Conservation (phyloP, 2,888 invertebrate species). For the Lepas anatifera region DNA sequence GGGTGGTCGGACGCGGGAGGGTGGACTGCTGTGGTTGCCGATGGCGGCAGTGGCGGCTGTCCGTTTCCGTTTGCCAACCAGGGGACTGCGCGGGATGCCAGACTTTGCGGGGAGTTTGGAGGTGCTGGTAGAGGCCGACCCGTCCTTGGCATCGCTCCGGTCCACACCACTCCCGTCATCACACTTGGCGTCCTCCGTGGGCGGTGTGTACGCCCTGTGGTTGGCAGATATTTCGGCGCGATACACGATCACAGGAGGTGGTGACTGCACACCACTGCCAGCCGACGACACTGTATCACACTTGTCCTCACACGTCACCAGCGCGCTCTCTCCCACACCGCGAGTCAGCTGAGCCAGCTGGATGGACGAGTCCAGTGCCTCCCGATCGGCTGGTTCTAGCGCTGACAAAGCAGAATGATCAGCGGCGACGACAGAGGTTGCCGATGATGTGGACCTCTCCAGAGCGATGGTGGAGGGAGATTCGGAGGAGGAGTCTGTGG, state of each 20-base stretch:
- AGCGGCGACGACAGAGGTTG: background rate
- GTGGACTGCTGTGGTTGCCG: no score
- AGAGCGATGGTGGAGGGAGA: background rate
- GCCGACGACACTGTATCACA: no score
- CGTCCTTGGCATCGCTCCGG: background rate
- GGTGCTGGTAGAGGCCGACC: background rate
- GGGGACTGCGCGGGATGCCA: background rate
- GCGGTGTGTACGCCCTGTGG: conserved; percentile 4
- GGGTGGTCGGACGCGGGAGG: background rate
- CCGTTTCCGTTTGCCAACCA: background rate
- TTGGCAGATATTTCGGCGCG: background rate
- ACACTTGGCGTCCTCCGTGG: background rate
- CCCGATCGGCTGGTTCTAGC: background rate
- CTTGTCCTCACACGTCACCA: no score
- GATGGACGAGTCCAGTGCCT: background rate
- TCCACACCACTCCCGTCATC: no score
- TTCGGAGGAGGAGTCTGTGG: background rate
- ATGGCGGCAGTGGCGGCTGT: background rate
- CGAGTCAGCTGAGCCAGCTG: background rate
- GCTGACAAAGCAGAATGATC: background rate
- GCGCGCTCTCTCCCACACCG: background rate
- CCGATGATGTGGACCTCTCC: background rate
- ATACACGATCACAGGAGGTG: background rate
- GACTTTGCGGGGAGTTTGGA: background rate
- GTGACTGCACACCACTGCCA: no score